A percentile compares a stretch with the other conserved stretches of the same genome.
Conservation (phyloP, 1,140 invertebrate genomes). For the Procambarus clarkii region DNA sequence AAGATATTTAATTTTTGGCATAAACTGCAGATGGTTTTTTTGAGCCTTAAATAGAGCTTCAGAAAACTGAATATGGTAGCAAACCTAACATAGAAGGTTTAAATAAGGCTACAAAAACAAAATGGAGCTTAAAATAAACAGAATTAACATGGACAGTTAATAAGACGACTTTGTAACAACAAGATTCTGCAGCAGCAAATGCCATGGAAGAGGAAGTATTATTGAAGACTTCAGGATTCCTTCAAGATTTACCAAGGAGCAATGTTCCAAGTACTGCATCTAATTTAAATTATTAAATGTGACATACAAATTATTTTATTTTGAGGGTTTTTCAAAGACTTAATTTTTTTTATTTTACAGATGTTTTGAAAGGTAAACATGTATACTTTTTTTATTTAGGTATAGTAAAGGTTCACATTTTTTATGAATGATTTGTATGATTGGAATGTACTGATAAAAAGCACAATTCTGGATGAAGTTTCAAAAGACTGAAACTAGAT, state of each 20-base stretch:
- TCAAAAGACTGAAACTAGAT: no score
- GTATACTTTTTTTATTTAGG: no score
- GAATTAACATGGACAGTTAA: neutral
- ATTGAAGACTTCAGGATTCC: neutral
- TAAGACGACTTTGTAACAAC: neutral
- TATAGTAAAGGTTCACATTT: no score
- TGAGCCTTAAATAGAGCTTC: neutral
- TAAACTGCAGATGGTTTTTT: neutral
- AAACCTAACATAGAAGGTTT: constrained; percentile 35
- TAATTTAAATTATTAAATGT: no score
- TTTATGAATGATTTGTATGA: no score
- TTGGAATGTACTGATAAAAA: no score
- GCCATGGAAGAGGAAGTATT: neutral
- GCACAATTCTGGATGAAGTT: no score
- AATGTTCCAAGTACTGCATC: neutral
- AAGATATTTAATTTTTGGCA: neutral
- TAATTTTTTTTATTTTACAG: no score
- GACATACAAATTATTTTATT: no score
- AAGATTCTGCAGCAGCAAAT: neutral
- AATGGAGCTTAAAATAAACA: neutral
- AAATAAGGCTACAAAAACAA: neutral
- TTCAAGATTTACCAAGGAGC: neutral
- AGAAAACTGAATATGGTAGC: neutral
- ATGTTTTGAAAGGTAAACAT: no score
- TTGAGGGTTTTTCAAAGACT: no score